Evolutionary conservation across 2,113 vertebrate genomes (phyloP).

Genomic region (Uria aalge): DNA sequence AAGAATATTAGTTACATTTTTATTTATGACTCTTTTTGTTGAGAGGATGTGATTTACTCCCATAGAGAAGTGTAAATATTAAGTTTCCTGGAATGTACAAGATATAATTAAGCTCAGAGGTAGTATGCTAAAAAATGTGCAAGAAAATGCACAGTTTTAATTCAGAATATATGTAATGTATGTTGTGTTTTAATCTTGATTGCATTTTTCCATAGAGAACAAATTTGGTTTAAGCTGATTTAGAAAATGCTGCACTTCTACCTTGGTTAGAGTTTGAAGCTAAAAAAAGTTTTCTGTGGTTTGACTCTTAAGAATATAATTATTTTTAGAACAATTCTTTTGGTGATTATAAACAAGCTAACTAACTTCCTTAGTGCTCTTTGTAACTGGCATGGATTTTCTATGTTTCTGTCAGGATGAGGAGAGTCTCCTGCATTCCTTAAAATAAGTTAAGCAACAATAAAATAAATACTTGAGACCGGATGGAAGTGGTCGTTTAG

Average conservation of each 20-base stretch:
- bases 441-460: background rate
- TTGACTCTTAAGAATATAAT: background rate
- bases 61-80: background rate
- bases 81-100: background rate
- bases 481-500: background rate
- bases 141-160: background rate
- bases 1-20: background rate
- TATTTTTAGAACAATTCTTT: conserved; percentile 27
- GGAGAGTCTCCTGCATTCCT: conserved; percentile 11
- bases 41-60: background rate
- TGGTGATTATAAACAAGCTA: conserved; percentile 32
- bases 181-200: conserved; percentile 6
- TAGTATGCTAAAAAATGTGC: background rate
- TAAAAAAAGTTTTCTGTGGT: background rate
- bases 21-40: background rate
- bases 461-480: background rate
- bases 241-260: conserved; percentile 4
- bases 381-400: background rate
- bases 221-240: background rate
- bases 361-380: conserved; percentile 17
- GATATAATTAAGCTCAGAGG: background rate
- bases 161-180: background rate
- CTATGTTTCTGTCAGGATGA: conserved; percentile 20
- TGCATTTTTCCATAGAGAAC: conserved; percentile 9
- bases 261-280: background rate